A percentile compares a stretch with the other conserved stretches of the same genome.
Evolutionary conservation across 2,113 vertebrate genomes (phyloP).

Genomic region (Leuciscus idus): DNA sequence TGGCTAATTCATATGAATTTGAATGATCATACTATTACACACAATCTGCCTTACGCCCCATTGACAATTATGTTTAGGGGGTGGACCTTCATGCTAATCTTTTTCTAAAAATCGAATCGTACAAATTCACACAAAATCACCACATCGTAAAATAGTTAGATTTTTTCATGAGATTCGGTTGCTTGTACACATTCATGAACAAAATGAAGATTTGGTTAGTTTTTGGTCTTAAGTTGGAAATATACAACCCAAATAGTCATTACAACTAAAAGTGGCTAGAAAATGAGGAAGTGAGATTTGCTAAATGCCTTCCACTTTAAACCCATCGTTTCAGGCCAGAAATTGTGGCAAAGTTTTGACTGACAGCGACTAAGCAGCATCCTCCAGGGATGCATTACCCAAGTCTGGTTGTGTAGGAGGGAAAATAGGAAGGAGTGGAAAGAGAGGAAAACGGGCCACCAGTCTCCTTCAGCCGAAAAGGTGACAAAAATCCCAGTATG

Average conservation of each 20-base stretch:
- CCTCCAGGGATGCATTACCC: conserved; percentile 36
- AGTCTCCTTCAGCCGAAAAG: conserved; percentile 17
- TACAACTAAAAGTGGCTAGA: not conserved
- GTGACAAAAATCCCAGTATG: conserved; percentile 36
- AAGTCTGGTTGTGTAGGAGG: not conserved
- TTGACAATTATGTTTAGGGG: not conserved
- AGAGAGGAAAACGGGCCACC: not conserved
- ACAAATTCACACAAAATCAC: not conserved
- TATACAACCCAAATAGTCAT: not conserved
- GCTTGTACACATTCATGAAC: not conserved
- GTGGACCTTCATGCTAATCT: no score
- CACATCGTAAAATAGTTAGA: not conserved
- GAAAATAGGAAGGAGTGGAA: not conserved
- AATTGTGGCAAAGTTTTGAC: not conserved
- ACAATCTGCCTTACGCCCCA: not conserved
- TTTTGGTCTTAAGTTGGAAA: not conserved
- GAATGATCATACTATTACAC: not conserved
- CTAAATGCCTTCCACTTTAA: not conserved
- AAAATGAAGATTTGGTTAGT: not conserved
- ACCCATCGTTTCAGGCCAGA: not conserved
- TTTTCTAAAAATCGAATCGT: not conserved
- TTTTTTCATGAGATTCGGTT: not conserved
- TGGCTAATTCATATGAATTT: not conserved
- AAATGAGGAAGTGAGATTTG: not conserved
- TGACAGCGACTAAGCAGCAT: conserved; percentile 31